phyloP scores from a whole-genome alignment of 2,797 vertebrate species.

The Myotis pilosus region DNA sequence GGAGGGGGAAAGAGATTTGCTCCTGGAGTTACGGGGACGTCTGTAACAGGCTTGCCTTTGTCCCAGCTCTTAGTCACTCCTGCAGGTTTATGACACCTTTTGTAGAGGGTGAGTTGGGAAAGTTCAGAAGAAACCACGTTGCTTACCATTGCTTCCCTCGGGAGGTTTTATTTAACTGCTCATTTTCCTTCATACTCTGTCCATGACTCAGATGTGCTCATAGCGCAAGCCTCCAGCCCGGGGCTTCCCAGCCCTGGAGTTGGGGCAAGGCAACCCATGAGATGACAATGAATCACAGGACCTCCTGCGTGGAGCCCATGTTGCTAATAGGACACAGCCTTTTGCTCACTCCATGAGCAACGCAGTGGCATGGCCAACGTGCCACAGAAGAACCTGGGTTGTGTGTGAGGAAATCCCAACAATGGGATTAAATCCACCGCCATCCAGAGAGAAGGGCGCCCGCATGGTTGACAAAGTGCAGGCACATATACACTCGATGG shows the following conservation, averaged over 20 bases:
- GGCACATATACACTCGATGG: accelerated
- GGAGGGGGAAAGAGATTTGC: slow-evolving; percentile 88
- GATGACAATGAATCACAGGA: slow-evolving; percentile 59
- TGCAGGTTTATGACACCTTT: slow-evolving; percentile 91
- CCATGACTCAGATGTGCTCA: slow-evolving; percentile 44
- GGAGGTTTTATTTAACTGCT: slow-evolving; percentile 67
- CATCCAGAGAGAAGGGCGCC: not conserved
- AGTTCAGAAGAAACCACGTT: slow-evolving; percentile 80
- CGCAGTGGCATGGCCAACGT: not conserved
- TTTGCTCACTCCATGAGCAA: not conserved
- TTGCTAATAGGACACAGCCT: slow-evolving; percentile 40
- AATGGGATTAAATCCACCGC: not conserved
- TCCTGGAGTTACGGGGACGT: slow-evolving; percentile 92
- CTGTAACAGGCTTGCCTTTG: slow-evolving; percentile 89
- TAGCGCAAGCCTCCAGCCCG: slow-evolving; percentile 57
- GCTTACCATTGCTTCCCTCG: slow-evolving; percentile 82
- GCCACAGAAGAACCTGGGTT: slow-evolving; percentile 10
- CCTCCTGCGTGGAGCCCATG: not conserved
- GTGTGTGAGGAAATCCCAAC: slow-evolving; percentile 17
- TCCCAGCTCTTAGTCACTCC: slow-evolving; percentile 87
- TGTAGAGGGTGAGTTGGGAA: slow-evolving; percentile 84
- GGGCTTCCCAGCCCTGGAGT: slow-evolving; percentile 49
- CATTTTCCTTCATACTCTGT: slow-evolving; percentile 66
- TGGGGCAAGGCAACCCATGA: slow-evolving; percentile 1
- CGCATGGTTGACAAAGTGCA: not conserved